Conservation (phyloP, 2,113 vertebrate genomes). For the Syngnathus typhle region DNA sequence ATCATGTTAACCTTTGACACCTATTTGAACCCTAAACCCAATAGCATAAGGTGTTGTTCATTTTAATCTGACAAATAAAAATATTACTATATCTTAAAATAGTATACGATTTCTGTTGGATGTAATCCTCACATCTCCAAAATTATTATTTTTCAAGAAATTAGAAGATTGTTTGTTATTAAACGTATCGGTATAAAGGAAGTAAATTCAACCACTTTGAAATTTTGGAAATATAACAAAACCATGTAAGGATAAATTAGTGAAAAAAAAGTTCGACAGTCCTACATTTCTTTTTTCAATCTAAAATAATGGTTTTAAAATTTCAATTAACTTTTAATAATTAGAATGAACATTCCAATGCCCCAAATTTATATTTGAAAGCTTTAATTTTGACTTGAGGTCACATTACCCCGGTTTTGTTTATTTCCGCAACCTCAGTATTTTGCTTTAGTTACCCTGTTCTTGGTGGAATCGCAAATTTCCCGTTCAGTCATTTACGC, state of each 20-base stretch:
- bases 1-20: background rate
- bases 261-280: too few species aligned
- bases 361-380: background rate
- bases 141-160: background rate
- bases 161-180: background rate
- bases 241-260: too few species aligned
- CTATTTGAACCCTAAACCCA: too few species aligned
- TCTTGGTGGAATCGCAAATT: conserved; percentile 28
- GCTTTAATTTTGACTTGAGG: conserved; percentile 15
- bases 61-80: background rate
- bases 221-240: too few species aligned
- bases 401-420: background rate
- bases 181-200: background rate
- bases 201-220: background rate
- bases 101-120: background rate
- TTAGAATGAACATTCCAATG: background rate
- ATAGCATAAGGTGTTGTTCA: background rate
- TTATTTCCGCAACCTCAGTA: background rate
- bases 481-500: background rate
- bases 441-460: conserved; percentile 23
- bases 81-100: background rate
- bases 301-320: background rate
- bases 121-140: background rate
- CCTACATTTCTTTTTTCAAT: background rate
- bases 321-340: too few species aligned